Conservation (phyloP, 2,797 vertebrate species). For the Limnodromus scolopaceus region DNA sequence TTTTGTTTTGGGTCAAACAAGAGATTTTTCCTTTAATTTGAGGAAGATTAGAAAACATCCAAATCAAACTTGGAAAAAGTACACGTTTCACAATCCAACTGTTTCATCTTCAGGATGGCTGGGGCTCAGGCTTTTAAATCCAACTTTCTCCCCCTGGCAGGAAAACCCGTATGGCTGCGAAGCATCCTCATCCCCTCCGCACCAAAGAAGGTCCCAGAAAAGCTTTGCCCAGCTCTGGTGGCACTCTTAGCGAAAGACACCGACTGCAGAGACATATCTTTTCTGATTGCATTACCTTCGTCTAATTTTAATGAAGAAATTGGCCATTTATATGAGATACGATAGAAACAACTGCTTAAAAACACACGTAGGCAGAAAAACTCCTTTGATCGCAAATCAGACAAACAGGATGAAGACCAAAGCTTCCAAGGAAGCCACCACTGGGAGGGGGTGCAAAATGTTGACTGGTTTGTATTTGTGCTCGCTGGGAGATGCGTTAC, state of each 20-base stretch:
- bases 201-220: not conserved
- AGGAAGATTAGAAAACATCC: constrained; percentile 27
- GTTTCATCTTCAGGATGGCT: constrained; percentile 47
- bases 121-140: not conserved
- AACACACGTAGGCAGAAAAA: constrained; percentile 34
- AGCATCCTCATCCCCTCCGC: not conserved
- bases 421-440: constrained; percentile 51
- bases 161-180: not conserved
- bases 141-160: constrained; percentile 7
- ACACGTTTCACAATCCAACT: not conserved
- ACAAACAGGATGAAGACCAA: constrained; percentile 64
- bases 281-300: not conserved
- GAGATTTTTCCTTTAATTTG: constrained; percentile 55
- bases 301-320: constrained; percentile 7
- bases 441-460: not conserved
- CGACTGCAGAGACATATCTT: not conserved
- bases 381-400: constrained; percentile 25
- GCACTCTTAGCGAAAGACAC: rapidly evolving
- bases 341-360: not conserved
- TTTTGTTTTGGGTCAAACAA: constrained; percentile 52
- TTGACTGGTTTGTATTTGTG: constrained; percentile 31
- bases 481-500: not conserved
- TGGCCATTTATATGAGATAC: rapidly evolving
- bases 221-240: not conserved
- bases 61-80: constrained; percentile 31